Conservation (phyloP, 2,797 vertebrate species). For the Trachops cirrhosus region DNA sequence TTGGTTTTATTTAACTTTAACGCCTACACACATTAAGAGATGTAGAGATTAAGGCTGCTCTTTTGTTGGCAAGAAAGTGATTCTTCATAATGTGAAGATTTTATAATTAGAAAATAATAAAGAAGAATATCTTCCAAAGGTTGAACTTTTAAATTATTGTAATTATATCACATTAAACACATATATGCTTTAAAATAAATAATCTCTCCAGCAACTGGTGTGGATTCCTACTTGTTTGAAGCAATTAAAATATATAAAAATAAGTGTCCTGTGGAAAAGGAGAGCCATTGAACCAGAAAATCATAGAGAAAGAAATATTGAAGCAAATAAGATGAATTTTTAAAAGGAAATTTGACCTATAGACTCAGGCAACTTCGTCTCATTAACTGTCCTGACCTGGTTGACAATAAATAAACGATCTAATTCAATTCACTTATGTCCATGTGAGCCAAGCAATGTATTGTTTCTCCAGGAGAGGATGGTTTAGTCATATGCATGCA, state of each 20-base stretch:
- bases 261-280: not conserved
- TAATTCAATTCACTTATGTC: not conserved
- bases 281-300: not conserved
- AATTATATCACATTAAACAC: not conserved
- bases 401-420: not conserved
- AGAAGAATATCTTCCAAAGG: not conserved
- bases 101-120: not conserved
- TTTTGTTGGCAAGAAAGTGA: not conserved
- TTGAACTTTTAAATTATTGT: not conserved
- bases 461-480: not conserved
- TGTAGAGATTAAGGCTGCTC: not conserved
- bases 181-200: not conserved
- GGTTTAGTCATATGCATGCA: accelerated
- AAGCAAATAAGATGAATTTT: not conserved
- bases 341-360: not conserved
- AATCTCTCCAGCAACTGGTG: not conserved
- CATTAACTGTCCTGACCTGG: not conserved
- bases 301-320: not conserved
- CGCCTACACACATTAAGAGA: not conserved
- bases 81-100: not conserved
- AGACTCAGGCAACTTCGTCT: not conserved
- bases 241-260: not conserved
- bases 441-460: not conserved
- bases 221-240: not conserved
- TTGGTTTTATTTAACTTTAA: not conserved